Conservation (phyloP, 2,888 invertebrate species). For the Campaea margaritaria region DNA sequence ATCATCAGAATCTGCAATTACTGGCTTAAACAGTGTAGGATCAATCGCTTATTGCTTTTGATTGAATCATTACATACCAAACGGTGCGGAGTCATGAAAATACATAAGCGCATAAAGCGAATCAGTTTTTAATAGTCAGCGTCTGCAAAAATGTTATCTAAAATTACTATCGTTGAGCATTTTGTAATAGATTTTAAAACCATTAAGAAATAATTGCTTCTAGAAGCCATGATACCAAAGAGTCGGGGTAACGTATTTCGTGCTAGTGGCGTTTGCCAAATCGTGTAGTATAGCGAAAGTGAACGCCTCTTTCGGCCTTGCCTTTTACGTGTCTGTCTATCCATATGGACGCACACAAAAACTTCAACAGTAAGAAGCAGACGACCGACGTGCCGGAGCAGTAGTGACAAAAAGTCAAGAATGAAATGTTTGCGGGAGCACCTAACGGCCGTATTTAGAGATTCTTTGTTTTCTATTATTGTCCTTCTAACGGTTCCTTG, state of each 20-base stretch:
- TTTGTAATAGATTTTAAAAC: slow-evolving; percentile 43
- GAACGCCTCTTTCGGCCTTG: slow-evolving; percentile 71
- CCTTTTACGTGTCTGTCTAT: slow-evolving; percentile 45
- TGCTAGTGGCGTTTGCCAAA: slow-evolving; percentile 58
- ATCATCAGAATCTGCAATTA: slow-evolving; percentile 32
- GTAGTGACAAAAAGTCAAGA: slow-evolving; percentile 28
- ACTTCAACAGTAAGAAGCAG: slow-evolving; percentile 19
- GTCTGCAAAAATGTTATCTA: slow-evolving; percentile 35
- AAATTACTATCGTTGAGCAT: slow-evolving; percentile 38
- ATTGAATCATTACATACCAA: neutral
- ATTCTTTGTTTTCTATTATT: slow-evolving; percentile 34
- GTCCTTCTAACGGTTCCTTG: slow-evolving; percentile 32
- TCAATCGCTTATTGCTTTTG: slow-evolving; percentile 7
- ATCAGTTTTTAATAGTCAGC: slow-evolving; percentile 2
- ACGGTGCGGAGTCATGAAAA: neutral
- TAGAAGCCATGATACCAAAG: slow-evolving; percentile 51
- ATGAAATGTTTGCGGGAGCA: slow-evolving; percentile 31
- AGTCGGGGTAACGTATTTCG: slow-evolving; percentile 50
- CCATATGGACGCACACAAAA: slow-evolving; percentile 38
- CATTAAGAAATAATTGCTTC: slow-evolving; percentile 52
- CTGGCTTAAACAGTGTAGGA: slow-evolving; percentile 5
- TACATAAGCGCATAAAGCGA: neutral
- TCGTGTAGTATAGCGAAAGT: slow-evolving; percentile 69
- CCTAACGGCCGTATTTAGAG: slow-evolving; percentile 27
- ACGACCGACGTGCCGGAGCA: slow-evolving; percentile 9